phyloP scores from a whole-genome alignment of 1,140 invertebrate genomes.

The Drosophila trapezifrons region DNA sequence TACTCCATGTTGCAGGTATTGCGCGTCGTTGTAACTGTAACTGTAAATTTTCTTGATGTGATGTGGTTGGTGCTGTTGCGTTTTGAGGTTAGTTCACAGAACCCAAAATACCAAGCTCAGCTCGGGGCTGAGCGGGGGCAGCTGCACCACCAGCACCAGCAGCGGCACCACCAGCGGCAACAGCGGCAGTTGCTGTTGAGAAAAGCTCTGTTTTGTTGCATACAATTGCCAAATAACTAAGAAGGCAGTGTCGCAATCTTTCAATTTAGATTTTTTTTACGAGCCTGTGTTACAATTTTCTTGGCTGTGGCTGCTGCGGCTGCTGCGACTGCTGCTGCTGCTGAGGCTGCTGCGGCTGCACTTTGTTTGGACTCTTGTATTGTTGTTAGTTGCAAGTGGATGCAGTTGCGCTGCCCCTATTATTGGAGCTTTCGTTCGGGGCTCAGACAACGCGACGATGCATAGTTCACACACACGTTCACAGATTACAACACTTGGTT shows the following conservation, averaged over 20 bases:
- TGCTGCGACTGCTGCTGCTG: conserved; percentile 16
- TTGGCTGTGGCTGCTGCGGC: conserved; percentile 34
- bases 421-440: conserved; percentile 54
- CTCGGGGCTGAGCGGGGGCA: conserved; percentile 16
- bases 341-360: conserved; percentile 15
- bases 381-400: conserved; percentile 28
- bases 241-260: conserved; percentile 71
- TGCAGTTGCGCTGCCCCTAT: conserved; percentile 38
- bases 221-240: conserved; percentile 65
- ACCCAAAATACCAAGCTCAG: conserved; percentile 61
- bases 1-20: conserved; percentile 66
- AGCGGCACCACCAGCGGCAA: conserved; percentile 7
- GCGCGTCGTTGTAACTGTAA: conserved; percentile 73
- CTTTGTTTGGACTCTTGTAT: conserved; percentile 45
- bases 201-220: conserved; percentile 63
- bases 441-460: conserved; percentile 9
- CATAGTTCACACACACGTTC: conserved; percentile 47
- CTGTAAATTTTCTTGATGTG: conserved; percentile 73
- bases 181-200: conserved; percentile 31
- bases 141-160: conserved; percentile 23
- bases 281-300: conserved; percentile 61
- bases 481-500: conserved; percentile 54
- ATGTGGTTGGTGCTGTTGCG: conserved; percentile 52
- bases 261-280: conserved; percentile 66
- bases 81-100: conserved; percentile 72